Base-by-base conservation (phyloP, 2,888 invertebrate genomes). In the Clostera curtula region DNA sequence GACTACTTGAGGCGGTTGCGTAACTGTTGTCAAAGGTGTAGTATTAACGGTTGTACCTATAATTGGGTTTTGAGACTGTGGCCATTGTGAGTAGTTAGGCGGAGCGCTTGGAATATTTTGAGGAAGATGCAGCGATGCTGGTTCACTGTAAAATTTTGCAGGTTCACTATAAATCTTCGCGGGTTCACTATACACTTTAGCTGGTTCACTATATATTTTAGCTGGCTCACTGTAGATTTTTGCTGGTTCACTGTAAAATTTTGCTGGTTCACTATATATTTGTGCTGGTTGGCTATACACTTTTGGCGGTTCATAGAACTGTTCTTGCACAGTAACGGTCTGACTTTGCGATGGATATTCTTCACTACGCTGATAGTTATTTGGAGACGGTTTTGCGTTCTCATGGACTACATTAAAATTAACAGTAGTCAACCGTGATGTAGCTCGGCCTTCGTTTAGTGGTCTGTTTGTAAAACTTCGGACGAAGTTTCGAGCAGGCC, bases 101-200 rank as follows among this genome's bases (percentile, higher is more conserved):
- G 51, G 31, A 14, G 34, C 41, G 13, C 48, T 58, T 5, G 59
- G 38, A 15, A 37, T 21, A 17, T 37, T 37, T 19, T 42, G 26
- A 7, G 44, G 15, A 1, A 77, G 54, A 34, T 77, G 70, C 14
- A 80, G 49, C 1, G 79, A 79, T 0, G 89, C 86, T 0, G 89
- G 88, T 43, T 23, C 15, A 10, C 85, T 79, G 43, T 87, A 87
- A 11, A 86, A 72, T 45, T 86, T 86, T 1, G 87, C 82, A 0
- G 89, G 89, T 51, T 88, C 87, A 8, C 87, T 85, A 49, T 86
- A 86, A 28, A 83, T 54, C 51, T 85, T 85, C 1, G 86, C 67
- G 0, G 87, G 87, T 49, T 85, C 85, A 17, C 85, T 83, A 53
- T 88, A 88, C 10, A 86, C 63, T 53, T 85, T 85, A 1, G 86